Evolutionary conservation across 1,140 invertebrate species (phyloP).

Genomic region (Drosophila prosaltans): DNA sequence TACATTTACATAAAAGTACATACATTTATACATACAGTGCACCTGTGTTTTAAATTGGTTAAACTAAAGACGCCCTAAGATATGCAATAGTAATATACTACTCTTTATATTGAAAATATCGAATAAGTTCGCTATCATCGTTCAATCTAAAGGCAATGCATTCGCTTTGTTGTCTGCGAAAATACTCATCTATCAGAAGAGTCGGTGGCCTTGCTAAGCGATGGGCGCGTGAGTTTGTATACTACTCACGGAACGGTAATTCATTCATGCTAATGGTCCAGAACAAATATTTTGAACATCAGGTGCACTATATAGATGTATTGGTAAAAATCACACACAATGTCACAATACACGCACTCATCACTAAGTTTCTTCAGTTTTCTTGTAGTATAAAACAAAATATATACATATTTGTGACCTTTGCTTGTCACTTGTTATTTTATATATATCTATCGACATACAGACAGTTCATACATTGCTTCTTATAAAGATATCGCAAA

Average conservation of each 20-base stretch:
- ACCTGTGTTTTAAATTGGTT: not conserved
- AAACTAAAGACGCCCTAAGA: slow-evolving; percentile 1
- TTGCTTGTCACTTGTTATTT: slow-evolving; percentile 50
- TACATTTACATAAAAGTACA: too few species aligned
- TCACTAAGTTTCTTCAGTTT: slow-evolving; percentile 1
- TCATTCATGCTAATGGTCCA: not conserved
- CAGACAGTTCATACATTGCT: slow-evolving; percentile 4
- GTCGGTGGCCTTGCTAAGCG: slow-evolving; percentile 6
- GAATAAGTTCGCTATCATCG: not conserved
- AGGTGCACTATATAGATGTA: not conserved
- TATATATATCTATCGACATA: slow-evolving; percentile 11
- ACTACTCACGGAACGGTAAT: not conserved
- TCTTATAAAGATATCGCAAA: slow-evolving; percentile 11
- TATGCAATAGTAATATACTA: slow-evolving; percentile 21
- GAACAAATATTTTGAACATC: not conserved
- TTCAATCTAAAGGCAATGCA: not conserved
- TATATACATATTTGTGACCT: slow-evolving; percentile 51
- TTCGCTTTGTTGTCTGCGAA: slow-evolving; percentile 53
- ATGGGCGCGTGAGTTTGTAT: not conserved
- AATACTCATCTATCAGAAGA: slow-evolving; percentile 16
- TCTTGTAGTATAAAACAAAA: slow-evolving; percentile 26
- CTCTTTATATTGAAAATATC: not conserved
- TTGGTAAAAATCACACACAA: slow-evolving; percentile 3
- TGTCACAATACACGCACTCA: slow-evolving; percentile 15
- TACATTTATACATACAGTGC: too few species aligned